Conservation (phyloP, 2,888 invertebrate species). For the Lamellibrachia columna region DNA sequence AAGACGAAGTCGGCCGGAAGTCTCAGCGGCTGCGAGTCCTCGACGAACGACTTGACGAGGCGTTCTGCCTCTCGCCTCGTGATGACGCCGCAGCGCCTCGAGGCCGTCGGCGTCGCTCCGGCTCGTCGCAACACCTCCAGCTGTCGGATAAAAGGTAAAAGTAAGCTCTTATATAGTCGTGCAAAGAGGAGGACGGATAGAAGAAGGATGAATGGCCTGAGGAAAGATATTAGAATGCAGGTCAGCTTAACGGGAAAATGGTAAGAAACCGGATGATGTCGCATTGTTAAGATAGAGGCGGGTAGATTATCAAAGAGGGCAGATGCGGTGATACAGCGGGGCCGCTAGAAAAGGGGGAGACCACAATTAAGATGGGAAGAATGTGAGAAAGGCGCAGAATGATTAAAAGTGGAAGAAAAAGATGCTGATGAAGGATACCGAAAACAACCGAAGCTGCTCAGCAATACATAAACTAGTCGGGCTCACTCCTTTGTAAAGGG, state of each 20-base stretch:
- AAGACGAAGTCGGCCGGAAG: conserved; percentile 96
- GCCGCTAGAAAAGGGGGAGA: too few species aligned
- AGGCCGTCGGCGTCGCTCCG: conserved; percentile 69
- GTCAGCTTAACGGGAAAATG: conserved; percentile 33
- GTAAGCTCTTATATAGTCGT: too few species aligned
- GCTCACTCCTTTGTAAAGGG: too few species aligned
- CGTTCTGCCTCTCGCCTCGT: conserved; percentile 87
- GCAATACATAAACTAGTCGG: too few species aligned
- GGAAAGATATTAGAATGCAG: too few species aligned
- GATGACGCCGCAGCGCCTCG: conserved; percentile 82
- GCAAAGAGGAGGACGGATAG: too few species aligned
- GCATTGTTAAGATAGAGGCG: background rate
- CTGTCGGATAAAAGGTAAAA: background rate
- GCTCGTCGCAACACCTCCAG: conserved; percentile 90
- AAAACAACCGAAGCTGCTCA: background rate
- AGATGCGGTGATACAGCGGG: too few species aligned
- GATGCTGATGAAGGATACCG: conserved; percentile 33
- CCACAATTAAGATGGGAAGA: too few species aligned
- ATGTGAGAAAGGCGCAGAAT: too few species aligned
- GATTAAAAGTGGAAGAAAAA: background rate
- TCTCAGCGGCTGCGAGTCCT: conserved; percentile 70
- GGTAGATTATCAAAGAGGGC: background rate
- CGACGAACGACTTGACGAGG: conserved; percentile 94
- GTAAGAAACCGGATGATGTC: too few species aligned
- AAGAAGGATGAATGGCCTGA: too few species aligned